These are phyloP conservation scores for Artemisiospiza belli DNA, from an alignment of 2,113 vertebrate species.

Conservation along the genomic window DNA sequence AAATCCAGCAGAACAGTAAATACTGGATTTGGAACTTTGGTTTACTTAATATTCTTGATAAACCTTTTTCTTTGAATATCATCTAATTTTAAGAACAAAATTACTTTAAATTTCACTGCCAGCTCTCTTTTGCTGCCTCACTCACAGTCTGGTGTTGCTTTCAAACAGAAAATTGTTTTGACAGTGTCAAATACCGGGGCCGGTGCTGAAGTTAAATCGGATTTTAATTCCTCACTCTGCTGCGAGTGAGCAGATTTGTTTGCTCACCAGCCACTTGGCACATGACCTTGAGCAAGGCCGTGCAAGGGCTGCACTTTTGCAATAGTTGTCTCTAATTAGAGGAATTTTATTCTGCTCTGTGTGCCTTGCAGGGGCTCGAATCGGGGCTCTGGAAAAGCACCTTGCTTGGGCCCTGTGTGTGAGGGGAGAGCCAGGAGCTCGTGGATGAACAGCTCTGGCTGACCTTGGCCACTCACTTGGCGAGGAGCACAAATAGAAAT, in stretches of 20 bases:
- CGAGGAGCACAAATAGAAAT: not conserved
- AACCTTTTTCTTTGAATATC: not conserved
- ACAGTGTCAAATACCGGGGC: not conserved
- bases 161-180: not conserved
- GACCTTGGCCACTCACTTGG: not conserved
- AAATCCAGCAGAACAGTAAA: not conserved
- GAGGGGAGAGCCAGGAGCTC: not conserved
- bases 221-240: not conserved
- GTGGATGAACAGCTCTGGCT: not conserved
- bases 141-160: not conserved
- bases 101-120: not conserved
- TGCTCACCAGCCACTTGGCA: not conserved
- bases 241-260: not conserved
- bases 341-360: not conserved
- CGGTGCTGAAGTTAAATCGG: not conserved
- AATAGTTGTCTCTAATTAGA: not conserved
- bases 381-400: not conserved
- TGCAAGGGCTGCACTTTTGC: not conserved
- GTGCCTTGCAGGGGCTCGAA: not conserved
- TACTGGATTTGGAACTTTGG: not conserved
- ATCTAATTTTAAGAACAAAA: not conserved
- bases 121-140: not conserved
- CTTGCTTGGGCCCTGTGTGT: not conserved
- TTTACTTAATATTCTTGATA: not conserved
- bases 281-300: conserved; percentile 25